These are phyloP conservation scores for Hipposideros larvatus DNA, from an alignment of 2,797 vertebrate genomes.

Conservation along the genomic window DNA sequence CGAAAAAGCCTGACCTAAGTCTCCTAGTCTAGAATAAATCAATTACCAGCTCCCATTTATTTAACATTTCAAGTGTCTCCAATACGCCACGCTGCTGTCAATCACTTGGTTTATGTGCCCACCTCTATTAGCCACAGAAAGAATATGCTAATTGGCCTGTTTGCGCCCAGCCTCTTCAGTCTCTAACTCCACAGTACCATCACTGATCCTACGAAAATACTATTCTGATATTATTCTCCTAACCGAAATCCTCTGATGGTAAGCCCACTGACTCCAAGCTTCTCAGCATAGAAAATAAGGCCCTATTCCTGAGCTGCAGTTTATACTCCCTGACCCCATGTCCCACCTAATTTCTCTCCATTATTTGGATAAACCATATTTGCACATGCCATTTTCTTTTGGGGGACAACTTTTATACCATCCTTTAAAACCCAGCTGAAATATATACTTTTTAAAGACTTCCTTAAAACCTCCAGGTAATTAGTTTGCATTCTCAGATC, in stretches of 20 bases:
- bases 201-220: background rate
- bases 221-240: background rate
- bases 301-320: background rate
- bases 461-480: conserved; percentile 28
- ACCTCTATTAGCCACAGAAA: background rate
- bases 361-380: background rate
- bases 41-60: background rate
- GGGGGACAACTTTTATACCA: background rate
- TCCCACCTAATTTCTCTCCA: background rate
- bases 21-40: background rate
- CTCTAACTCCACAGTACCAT: background rate
- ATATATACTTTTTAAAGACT: background rate
- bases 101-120: background rate
- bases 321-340: background rate
- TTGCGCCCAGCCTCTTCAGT: background rate
- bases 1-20: background rate
- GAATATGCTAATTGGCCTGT: background rate
- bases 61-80: background rate
- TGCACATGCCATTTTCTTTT: conserved; percentile 37
- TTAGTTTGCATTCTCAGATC: background rate
- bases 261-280: background rate
- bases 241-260: background rate
- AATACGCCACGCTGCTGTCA: background rate
- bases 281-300: background rate
- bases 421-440: conserved; percentile 30